These are phyloP conservation scores for Acleris holmiana DNA, from an alignment of 2,888 invertebrate species.

Conservation along the genomic window DNA sequence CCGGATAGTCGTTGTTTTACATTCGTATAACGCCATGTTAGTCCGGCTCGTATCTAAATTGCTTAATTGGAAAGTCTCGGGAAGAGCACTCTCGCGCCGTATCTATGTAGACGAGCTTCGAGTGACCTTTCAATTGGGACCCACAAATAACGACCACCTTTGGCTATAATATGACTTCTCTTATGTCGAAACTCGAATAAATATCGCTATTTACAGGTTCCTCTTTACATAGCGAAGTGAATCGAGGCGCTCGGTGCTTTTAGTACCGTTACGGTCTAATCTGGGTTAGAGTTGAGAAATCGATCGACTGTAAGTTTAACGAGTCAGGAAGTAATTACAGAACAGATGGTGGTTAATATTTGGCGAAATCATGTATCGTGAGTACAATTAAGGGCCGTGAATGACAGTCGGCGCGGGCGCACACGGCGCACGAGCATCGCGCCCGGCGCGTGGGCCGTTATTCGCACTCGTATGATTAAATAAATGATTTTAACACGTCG, in stretches of 20 bases:
- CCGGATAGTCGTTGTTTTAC: conserved; percentile 81
- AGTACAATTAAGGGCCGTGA: conserved; percentile 35
- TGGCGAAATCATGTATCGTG: conserved; percentile 19
- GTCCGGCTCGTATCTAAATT: conserved; percentile 78
- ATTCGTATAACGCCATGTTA: conserved; percentile 76
- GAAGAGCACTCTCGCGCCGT: conserved; percentile 63
- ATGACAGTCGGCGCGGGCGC: conserved; percentile 29
- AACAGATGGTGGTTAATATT: conserved; percentile 38
- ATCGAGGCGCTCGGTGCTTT: conserved; percentile 49
- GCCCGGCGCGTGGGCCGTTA: conserved; percentile 44
- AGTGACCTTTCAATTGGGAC: conserved; percentile 69
- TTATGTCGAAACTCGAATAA: conserved; percentile 61
- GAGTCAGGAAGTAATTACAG: conserved; percentile 46
- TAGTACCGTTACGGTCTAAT: conserved; percentile 50
- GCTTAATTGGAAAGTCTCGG: conserved; percentile 81
- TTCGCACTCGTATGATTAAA: conserved; percentile 51
- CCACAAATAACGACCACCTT: conserved; percentile 54
- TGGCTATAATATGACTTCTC: conserved; percentile 62
- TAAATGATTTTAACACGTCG: conserved; percentile 47
- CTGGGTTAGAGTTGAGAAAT: conserved; percentile 49
- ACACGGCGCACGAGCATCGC: conserved; percentile 37
- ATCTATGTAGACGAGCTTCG: conserved; percentile 56
- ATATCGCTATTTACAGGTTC: conserved; percentile 60
- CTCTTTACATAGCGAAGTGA: conserved; percentile 58
- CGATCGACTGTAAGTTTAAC: conserved; percentile 22